Conservation (phyloP, 2,797 vertebrate species). For the Tenualosa thibaudeaui region DNA sequence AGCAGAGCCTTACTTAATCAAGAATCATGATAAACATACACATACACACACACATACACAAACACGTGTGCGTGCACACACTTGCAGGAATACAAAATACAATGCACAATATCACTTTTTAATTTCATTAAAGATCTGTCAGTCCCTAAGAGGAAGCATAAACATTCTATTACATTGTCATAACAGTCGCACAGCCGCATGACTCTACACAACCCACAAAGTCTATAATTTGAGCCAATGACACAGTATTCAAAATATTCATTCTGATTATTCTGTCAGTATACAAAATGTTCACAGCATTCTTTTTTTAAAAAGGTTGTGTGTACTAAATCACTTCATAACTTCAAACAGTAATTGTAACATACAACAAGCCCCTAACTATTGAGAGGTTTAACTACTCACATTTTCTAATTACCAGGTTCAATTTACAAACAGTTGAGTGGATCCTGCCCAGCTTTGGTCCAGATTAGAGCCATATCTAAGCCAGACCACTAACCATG, state of each 20-base stretch:
- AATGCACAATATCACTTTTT: too few relatives aligned
- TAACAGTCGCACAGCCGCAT: not conserved
- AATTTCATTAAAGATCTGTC: too few relatives aligned
- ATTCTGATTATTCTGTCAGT: not conserved
- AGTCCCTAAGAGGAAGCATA: not conserved
- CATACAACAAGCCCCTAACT: not conserved
- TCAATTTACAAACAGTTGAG: not conserved
- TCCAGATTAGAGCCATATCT: not conserved
- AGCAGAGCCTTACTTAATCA: not conserved
- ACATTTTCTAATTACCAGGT: not conserved
- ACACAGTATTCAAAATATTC: too few relatives aligned
- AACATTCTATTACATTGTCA: not conserved
- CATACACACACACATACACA: constrained; percentile 7
- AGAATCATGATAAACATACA: not conserved
- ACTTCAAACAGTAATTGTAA: not conserved
- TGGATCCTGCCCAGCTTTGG: not conserved
- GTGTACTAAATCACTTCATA: not conserved
- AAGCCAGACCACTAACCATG: not conserved
- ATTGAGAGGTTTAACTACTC: not conserved
- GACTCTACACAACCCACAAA: too few relatives aligned
- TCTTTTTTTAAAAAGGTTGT: not conserved
- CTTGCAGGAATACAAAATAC: too few relatives aligned
- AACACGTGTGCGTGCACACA: not conserved
- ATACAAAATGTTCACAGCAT: not conserved
- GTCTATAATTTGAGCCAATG: not conserved